These are phyloP conservation scores for Dryadula phaetusa DNA, from an alignment of 2,888 invertebrate species.

Conservation along the genomic window DNA sequence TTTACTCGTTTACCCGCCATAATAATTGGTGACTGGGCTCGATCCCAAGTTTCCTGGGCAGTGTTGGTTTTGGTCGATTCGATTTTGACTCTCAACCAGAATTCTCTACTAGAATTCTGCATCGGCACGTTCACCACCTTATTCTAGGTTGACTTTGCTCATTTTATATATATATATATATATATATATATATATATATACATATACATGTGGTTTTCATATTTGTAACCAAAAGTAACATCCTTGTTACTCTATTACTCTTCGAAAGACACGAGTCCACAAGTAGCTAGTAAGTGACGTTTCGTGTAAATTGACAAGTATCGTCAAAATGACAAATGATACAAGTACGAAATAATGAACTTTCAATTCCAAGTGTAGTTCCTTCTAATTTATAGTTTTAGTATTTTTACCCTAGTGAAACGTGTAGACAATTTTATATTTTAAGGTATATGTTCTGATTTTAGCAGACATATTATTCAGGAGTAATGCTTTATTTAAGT, in stretches of 20 bases:
- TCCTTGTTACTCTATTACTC: too few species aligned
- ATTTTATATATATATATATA: too few species aligned
- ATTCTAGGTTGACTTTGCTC: too few species aligned
- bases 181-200: too few species aligned
- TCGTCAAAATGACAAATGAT: slow-evolving; percentile 9
- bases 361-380: slow-evolving; percentile 4
- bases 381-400: not conserved
- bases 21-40: too few species aligned
- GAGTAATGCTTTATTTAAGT: slow-evolving; percentile 36
- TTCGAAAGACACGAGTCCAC: too few species aligned
- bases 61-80: too few species aligned
- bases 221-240: not conserved
- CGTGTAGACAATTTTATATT: not conserved
- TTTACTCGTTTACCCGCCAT: too few species aligned
- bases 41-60: too few species aligned
- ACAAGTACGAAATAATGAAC: slow-evolving; percentile 3
- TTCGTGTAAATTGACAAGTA: not conserved
- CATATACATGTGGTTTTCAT: not conserved
- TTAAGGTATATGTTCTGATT: not conserved
- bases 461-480: slow-evolving; percentile 12
- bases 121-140: too few species aligned
- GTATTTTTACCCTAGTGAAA: not conserved
- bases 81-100: too few species aligned
- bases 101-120: too few species aligned
- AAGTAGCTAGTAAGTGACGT: not conserved